Evolutionary conservation across 2,797 vertebrate species (phyloP).

Genomic region (Chloroceryle amazona): DNA sequence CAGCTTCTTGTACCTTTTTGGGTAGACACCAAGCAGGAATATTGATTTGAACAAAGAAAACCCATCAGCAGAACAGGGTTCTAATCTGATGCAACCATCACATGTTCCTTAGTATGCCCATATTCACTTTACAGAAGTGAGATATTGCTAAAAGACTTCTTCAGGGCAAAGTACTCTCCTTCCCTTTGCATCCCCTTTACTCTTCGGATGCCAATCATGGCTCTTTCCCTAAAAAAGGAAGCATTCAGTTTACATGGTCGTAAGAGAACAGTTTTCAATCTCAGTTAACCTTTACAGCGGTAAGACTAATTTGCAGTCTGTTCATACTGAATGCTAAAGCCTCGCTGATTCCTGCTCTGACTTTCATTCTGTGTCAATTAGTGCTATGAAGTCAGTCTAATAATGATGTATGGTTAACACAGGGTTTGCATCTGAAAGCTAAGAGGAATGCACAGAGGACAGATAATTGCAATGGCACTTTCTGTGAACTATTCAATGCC

Average conservation of each 20-base stretch:
- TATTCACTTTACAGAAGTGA: neutral
- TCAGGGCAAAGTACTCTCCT: neutral
- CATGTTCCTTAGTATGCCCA: neutral
- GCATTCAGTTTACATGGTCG: neutral
- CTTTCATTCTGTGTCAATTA: slow-evolving; percentile 76
- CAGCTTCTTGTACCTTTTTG: neutral
- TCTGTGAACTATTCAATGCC: neutral
- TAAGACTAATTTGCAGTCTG: slow-evolving; percentile 42
- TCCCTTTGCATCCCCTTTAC: neutral
- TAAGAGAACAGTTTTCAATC: slow-evolving; percentile 49
- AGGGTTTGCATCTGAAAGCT: neutral
- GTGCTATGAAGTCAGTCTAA: slow-evolving; percentile 48
- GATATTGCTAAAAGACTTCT: neutral
- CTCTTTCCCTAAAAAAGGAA: neutral
- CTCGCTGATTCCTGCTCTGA: slow-evolving; percentile 26
- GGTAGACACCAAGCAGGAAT: neutral
- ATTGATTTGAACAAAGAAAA: neutral
- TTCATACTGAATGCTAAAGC: slow-evolving; percentile 28
- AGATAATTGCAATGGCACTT: neutral
- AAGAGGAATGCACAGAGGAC: neutral
- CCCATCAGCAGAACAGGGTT: neutral
- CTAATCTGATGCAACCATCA: neutral
- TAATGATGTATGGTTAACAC: slow-evolving; percentile 60
- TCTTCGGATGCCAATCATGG: neutral
- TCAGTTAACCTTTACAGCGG: slow-evolving; percentile 66